Percentiles rank a stretch among this genome's conserved stretches.
phyloP scores from a whole-genome alignment of 2,888 invertebrate genomes.

The Gryllus longicercus region DNA sequence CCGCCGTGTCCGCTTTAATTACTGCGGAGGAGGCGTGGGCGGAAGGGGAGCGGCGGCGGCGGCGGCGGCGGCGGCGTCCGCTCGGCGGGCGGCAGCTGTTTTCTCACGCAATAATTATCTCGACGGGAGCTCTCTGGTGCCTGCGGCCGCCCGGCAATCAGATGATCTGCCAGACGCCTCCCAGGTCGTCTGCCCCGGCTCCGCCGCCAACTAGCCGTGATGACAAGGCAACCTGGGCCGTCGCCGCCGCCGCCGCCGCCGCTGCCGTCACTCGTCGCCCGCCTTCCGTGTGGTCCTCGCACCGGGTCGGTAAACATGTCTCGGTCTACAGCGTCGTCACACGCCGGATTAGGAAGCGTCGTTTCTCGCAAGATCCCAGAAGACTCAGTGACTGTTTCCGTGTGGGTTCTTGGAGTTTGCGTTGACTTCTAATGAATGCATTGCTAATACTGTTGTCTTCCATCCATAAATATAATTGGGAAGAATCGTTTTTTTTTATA shows the following conservation, averaged over 20 bases:
- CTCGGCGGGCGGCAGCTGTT: conserved; percentile 33
- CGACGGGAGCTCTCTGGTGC: background rate
- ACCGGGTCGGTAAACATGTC: background rate
- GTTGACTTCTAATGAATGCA: too few relatives aligned
- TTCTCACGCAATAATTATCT: conserved; percentile 34
- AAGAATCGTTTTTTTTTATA: too few relatives aligned
- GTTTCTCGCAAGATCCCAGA: too few relatives aligned
- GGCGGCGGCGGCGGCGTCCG: conserved; percentile 21
- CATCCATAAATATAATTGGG: too few relatives aligned
- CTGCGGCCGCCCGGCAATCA: background rate
- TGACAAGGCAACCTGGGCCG: conserved; percentile 23
- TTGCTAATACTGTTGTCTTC: too few relatives aligned
- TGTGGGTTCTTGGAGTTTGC: too few relatives aligned
- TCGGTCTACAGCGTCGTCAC: background rate
- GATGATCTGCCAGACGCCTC: background rate
- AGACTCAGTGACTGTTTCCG: too few relatives aligned
- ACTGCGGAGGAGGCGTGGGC: conserved; percentile 26
- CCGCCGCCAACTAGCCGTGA: conserved; percentile 19
- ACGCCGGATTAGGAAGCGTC: background rate
- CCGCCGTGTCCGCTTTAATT: conserved; percentile 30
- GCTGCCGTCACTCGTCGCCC: background rate
- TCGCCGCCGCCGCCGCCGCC: background rate
- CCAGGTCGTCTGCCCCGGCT: background rate
- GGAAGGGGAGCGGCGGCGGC: conserved; percentile 21
- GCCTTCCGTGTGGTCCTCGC: background rate